Percentiles rank a stretch among this genome's conserved stretches.
phyloP scores from a whole-genome alignment of 1,140 invertebrate genomes.

The Agrypnia vestita region DNA sequence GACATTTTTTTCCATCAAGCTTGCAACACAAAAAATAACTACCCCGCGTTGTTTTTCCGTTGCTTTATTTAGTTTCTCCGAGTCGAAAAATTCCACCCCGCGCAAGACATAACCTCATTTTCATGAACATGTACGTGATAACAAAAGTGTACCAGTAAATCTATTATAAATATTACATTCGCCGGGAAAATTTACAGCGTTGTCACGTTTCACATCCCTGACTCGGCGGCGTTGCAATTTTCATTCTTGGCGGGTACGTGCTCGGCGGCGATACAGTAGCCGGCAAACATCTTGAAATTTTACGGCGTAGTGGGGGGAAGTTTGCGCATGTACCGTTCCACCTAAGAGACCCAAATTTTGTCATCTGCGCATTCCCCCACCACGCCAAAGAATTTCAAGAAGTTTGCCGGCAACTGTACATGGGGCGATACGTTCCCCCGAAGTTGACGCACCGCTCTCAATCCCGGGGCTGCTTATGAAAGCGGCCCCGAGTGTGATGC shows the following conservation, averaged over 20 bases:
- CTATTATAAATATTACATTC: conserved; percentile 35
- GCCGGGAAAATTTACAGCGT: conserved; percentile 17
- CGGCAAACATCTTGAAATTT: too few relatives aligned
- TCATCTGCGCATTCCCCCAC: too few relatives aligned
- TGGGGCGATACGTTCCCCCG: neutral
- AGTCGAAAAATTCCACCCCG: neutral
- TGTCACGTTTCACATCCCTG: conserved; percentile 20
- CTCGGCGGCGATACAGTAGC: neutral
- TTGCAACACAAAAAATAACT: too few relatives aligned
- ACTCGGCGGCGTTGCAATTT: conserved; percentile 31
- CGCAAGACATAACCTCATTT: conserved; percentile 15
- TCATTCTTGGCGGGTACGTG: conserved; percentile 26
- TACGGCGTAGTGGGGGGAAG: too few relatives aligned
- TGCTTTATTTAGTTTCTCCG: neutral
- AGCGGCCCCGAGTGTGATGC: too few relatives aligned
- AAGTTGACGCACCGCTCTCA: neutral
- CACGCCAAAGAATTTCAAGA: too few relatives aligned
- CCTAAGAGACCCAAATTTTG: too few relatives aligned
- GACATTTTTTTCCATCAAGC: too few relatives aligned
- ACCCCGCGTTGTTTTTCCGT: neutral
- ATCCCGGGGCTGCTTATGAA: too few relatives aligned
- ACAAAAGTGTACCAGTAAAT: conserved; percentile 2
- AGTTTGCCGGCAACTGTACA: too few relatives aligned
- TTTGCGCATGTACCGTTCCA: too few relatives aligned
- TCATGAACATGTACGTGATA: conserved; percentile 25